These are phyloP conservation scores for Gopherus flavomarginatus DNA, from an alignment of 2,113 vertebrate genomes.

Conservation along the genomic window DNA sequence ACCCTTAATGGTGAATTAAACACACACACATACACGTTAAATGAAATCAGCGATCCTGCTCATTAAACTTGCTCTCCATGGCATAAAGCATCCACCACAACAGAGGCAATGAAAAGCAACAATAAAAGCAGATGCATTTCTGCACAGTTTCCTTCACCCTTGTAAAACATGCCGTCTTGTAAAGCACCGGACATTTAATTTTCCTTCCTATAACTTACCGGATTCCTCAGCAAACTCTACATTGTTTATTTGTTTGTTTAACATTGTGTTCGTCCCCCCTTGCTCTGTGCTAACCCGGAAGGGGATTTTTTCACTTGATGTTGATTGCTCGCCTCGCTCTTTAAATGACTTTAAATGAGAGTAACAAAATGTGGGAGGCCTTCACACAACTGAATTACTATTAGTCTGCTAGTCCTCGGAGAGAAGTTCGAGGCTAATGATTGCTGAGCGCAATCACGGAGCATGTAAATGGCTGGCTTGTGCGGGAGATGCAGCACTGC, in stretches of 20 bases:
- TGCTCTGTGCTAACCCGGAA: neutral
- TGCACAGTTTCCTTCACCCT: conserved; percentile 63
- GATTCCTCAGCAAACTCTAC: conserved; percentile 68
- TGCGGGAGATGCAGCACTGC: neutral
- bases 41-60: conserved; percentile 67
- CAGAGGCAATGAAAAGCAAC: conserved; percentile 63
- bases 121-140: conserved; percentile 65
- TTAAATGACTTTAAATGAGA: neutral
- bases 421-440: neutral
- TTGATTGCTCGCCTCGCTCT: neutral
- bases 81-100: conserved; percentile 68
- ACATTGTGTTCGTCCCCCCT: neutral
- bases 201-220: conserved; percentile 59
- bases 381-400: neutral
- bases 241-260: neutral
- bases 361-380: neutral
- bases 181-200: conserved; percentile 65
- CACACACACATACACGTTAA: conserved; percentile 33
- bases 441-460: neutral
- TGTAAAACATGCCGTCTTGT: conserved; percentile 68
- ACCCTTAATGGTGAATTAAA: conserved; percentile 57
- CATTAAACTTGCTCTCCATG: conserved; percentile 68
- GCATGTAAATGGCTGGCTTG: neutral
- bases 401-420: neutral
- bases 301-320: neutral